These are phyloP conservation scores for Rhagonycha lutea DNA, from an alignment of 2,888 invertebrate genomes.

Conservation along the genomic window DNA sequence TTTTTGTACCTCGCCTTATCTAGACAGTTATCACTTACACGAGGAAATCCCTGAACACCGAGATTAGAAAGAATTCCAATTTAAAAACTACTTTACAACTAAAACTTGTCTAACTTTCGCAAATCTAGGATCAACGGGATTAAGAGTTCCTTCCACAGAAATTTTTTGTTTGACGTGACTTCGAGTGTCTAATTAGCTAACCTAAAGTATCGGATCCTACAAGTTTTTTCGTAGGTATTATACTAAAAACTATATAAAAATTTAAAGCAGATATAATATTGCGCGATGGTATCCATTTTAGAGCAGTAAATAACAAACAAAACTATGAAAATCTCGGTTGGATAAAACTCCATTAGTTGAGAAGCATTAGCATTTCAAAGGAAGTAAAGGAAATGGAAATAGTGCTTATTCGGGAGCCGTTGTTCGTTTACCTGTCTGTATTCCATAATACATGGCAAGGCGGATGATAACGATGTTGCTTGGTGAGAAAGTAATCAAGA, in stretches of 20 bases:
- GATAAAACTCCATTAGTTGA: constrained; percentile 13
- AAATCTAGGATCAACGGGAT: constrained; percentile 15
- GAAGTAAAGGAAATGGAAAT: constrained; percentile 12
- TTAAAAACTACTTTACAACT: constrained; percentile 38
- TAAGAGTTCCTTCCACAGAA: neutral
- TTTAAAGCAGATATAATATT: neutral
- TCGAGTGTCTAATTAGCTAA: neutral
- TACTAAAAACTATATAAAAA: neutral
- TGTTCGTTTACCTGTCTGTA: constrained; percentile 13
- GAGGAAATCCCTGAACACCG: constrained; percentile 22
- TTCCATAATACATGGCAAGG: constrained; percentile 4
- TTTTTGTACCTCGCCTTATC: constrained; percentile 46
- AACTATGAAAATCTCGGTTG: constrained; percentile 13
- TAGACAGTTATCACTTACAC: constrained; percentile 41
- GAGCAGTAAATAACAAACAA: constrained; percentile 6
- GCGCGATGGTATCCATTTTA: neutral
- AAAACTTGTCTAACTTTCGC: constrained; percentile 20
- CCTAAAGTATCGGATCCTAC: neutral
- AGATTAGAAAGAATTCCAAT: constrained; percentile 36
- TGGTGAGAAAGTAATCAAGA: constrained; percentile 14
- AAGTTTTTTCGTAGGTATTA: neutral
- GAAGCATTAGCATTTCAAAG: constrained; percentile 15
- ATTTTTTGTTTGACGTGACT: neutral
- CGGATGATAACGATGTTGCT: neutral
- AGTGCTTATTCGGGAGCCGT: constrained; percentile 10